phyloP scores from a whole-genome alignment of 53 echinoderm and acorn worm species.

The Arbacia lixula region DNA sequence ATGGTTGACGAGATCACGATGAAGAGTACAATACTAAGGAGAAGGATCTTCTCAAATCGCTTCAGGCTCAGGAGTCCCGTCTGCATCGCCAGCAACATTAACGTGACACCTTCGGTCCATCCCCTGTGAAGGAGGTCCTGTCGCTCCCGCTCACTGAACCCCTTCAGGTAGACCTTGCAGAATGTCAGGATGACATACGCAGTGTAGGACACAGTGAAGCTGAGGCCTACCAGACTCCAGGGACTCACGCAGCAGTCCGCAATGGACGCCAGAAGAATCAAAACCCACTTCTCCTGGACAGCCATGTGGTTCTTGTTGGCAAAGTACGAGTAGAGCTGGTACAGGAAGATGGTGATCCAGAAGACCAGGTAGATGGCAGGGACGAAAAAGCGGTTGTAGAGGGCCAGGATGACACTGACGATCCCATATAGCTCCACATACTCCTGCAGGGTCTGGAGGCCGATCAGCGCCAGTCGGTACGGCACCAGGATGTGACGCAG shows the following conservation, averaged over 20 bases:
- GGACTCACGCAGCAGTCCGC: constrained; percentile 94
- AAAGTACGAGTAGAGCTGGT: constrained; percentile 84
- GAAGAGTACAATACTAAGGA: constrained; percentile 88
- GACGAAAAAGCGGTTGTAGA: constrained; percentile 91
- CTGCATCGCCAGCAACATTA: constrained; percentile 86
- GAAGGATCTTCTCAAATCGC: constrained; percentile 84
- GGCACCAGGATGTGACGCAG: constrained; percentile 80
- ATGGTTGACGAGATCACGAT: constrained; percentile 93
- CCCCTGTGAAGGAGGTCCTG: constrained; percentile 77
- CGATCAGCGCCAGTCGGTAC: constrained; percentile 80
- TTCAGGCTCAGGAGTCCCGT: constrained; percentile 84
- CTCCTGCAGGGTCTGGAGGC: constrained; percentile 82
- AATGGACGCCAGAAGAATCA: constrained; percentile 80
- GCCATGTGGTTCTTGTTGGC: constrained; percentile 59
- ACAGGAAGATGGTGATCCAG: constrained; percentile 80
- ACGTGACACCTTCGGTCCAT: constrained; percentile 93
- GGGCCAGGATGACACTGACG: constrained; percentile 80
- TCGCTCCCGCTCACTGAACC: constrained; percentile 65
- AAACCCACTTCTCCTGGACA: constrained; percentile 77
- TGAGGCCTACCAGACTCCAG: constrained; percentile 94
- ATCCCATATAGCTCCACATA: constrained; percentile 87
- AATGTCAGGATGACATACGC: constrained; percentile 76
- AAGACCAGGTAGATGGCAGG: constrained; percentile 84
- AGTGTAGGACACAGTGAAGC: constrained; percentile 91
- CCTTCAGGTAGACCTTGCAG: constrained; percentile 93